A percentile compares a stretch with the other conserved stretches of the same genome.
Conservation (phyloP, 2,888 invertebrate species). For the Lithophane ornitopus region DNA sequence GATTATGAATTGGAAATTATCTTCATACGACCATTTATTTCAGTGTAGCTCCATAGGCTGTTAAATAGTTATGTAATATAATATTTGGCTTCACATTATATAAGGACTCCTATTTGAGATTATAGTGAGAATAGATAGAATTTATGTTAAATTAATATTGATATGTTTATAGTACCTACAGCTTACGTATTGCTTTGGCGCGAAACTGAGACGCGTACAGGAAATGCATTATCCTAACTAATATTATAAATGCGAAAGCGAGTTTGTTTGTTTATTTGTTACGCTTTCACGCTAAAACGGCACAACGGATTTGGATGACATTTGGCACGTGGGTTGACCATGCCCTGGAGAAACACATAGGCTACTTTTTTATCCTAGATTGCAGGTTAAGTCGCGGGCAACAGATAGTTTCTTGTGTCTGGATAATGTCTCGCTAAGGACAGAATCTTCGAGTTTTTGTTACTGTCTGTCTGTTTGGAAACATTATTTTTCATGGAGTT, state of each 20-base stretch:
- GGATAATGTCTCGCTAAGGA: background rate
- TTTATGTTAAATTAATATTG: conserved; percentile 32
- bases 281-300: no score
- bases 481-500: background rate
- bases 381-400: no score
- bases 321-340: no score
- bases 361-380: no score
- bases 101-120: conserved; percentile 15
- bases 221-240: conserved; percentile 32
- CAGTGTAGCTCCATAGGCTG: background rate
- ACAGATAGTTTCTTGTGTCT: conserved; percentile 15
- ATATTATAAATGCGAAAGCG: no score
- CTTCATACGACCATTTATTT: conserved; percentile 5
- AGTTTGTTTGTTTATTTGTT: no score
- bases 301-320: no score
- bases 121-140: conserved; percentile 15
- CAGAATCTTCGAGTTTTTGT: background rate
- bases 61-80: conserved; percentile 14
- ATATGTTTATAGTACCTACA: conserved; percentile 11
- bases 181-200: background rate
- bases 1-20: conserved; percentile 6
- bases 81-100: conserved; percentile 17
- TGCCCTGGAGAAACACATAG: no score
- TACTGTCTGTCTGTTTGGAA: conserved; percentile 13
- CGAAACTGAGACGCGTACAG: conserved; percentile 3